Evolutionary conservation across 1,140 invertebrate genomes (phyloP), one percentile per base, ranked within the genome.

Genomic region (Cherax quadricarinatus): DNA sequence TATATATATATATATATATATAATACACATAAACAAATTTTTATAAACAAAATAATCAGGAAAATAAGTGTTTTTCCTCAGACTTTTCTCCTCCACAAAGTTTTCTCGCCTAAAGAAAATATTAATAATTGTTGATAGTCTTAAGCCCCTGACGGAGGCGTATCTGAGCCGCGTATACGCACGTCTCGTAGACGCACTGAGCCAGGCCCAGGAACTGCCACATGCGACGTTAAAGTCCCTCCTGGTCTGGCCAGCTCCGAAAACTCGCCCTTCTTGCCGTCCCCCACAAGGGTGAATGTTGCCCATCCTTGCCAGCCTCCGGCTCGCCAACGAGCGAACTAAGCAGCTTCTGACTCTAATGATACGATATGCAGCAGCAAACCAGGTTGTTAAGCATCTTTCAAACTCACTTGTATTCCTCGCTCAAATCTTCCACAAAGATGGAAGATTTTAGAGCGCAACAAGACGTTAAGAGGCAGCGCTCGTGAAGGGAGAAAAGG

Each of bases 301-400:
- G 86, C 82, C 18, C 53, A 10, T 49, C 73, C 53, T 18, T 49
- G 73, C 12, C 9, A 30, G n/a, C n/a, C 30, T 41, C 30, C 30
- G 30, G 30, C 30, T 41, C 30, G 30, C 30, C 30, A 24, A 30
- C 75, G 73, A 18, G 73, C 51, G 89, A 86, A 91, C 83, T 86
- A 91, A 91, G 89, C 83, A 86, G 89, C 89, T 91, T 91, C 89
- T 91, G 89, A 62, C 83, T 91, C 84, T 91, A 91, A 91, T 91
- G 89, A 91, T 91, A 81, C 82, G 89, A 91, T 91, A 91, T 91
- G 89, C 89, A 91, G 89, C 83, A 84, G 30, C 83, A 41, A 41
- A 41, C 30, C 66, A 85, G 80, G 89, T 91, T 91, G 89, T 91
- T 91, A 91, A 91, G 89, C 89, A 91, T 91, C 89, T 89, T 89